Conservation (phyloP, 2,797 vertebrate genomes). For the Parambassis ranga region DNA sequence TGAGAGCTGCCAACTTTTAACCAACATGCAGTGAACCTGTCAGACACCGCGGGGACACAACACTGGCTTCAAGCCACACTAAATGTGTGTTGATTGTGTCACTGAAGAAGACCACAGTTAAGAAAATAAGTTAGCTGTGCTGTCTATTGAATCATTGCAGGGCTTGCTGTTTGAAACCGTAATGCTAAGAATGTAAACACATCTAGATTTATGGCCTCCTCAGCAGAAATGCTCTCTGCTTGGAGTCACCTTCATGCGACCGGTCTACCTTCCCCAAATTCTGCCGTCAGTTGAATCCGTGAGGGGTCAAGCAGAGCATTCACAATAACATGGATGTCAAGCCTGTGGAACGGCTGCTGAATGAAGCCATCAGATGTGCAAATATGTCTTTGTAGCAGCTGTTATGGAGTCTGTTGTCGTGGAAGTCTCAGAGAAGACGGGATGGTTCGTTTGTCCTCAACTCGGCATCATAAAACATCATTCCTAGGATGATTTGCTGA, state of each 20-base stretch:
- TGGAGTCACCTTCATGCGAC: conserved; percentile 55
- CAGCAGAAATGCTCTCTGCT: conserved; percentile 39
- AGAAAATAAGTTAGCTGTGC: conserved; percentile 4
- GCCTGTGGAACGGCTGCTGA: neutral
- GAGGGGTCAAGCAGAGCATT: neutral
- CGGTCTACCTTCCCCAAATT: neutral
- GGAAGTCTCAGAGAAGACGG: neutral
- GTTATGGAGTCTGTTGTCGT: neutral
- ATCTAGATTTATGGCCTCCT: conserved; percentile 51
- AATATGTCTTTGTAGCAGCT: neutral
- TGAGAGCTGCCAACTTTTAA: neutral
- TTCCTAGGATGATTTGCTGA: neutral
- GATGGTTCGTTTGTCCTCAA: neutral
- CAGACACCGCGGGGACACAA: neutral
- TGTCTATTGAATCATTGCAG: conserved; percentile 22
- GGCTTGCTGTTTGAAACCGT: conserved; percentile 25
- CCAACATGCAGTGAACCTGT: neutral
- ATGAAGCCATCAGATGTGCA: neutral
- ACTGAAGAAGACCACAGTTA: neutral
- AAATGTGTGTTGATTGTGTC: neutral
- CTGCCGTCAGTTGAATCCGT: neutral
- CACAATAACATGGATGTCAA: neutral
- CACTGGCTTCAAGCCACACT: neutral
- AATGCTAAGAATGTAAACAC: conserved; percentile 65
- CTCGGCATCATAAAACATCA: neutral